Evolutionary conservation across 2,888 invertebrate species (phyloP), one percentile per base, ranked within the genome.

Genomic region (Cistogaster globosa): DNA sequence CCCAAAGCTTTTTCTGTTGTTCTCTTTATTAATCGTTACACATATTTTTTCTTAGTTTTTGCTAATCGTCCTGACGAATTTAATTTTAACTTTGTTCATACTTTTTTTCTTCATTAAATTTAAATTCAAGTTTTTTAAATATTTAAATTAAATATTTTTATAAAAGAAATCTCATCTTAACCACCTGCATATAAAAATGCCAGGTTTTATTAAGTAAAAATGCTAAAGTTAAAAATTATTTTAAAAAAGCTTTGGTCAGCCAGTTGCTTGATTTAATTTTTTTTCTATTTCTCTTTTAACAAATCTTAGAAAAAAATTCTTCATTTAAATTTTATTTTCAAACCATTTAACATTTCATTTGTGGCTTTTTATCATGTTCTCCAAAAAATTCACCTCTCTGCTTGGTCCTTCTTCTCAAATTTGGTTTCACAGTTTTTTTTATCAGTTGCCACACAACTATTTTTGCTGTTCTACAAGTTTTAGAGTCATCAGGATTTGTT

Each of bases 281-380:
- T 12, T 38, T 14, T 22, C 26, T 26, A 26, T 57, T 76, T 20
- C 2, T 12, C 22, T 16, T 26, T 6, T 51, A 32, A 62, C 8
- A 22, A 74, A 48, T 26, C 53, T 45, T 36, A 16, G 18, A 71
- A 62, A 57, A 77, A 45, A 68, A 68, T 58, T 51, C n/a, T n/a
- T 75, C 20, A 69, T 84, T 84, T 81, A 68, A 55, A 77, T 81
- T 84, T 84, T 53, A 81, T 84, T 78, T 78, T 74, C 74, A 81
- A 78, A 38, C 77, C 81, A 84, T 81, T 84, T 69, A 74, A 82
- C 78, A 75, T 82, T 85, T 78, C 74, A 82, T 82, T 82, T 85
- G 85, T 78, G 84, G 84, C 63, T 81, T 68, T 51, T 74, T 69
- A 42, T 67, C 65, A 72, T 72, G 63, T 36, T 78, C 53, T 16